A percentile compares a stretch with the other conserved stretches of the same genome.
Evolutionary conservation across 2,888 invertebrate species (phyloP).

Genomic region (Chalcosyrphus nemorum): DNA sequence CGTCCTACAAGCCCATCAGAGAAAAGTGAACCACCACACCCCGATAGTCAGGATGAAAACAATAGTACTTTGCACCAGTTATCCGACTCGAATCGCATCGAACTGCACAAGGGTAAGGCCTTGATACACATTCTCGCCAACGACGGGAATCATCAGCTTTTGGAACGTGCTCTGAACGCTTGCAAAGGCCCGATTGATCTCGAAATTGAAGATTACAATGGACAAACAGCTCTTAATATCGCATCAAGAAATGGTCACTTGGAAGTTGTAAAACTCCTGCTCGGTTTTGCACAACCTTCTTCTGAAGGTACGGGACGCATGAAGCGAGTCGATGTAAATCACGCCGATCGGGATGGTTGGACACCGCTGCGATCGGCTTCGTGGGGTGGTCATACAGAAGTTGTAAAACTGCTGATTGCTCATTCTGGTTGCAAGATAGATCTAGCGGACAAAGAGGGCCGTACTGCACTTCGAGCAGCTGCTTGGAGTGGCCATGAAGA

Average conservation of each 20-base stretch:
- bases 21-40: conserved; percentile 79
- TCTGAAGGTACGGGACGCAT: conserved; percentile 80
- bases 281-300: conserved; percentile 80
- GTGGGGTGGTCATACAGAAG: conserved; percentile 97
- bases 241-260: conserved; percentile 91
- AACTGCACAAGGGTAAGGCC: conserved; percentile 85
- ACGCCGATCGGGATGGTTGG: conserved; percentile 94
- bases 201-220: conserved; percentile 88
- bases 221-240: conserved; percentile 93
- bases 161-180: conserved; percentile 86
- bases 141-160: conserved; percentile 87
- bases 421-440: conserved; percentile 91
- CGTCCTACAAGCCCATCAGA: conserved; percentile 81
- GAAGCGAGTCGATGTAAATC: conserved; percentile 87
- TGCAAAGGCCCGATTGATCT: conserved; percentile 83
- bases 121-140: conserved; percentile 89
- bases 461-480: conserved; percentile 94
- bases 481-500: conserved; percentile 97
- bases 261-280: conserved; percentile 86
- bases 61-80: conserved; percentile 80
- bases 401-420: conserved; percentile 90
- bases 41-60: conserved; percentile 81
- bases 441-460: conserved; percentile 92
- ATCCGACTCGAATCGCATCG: conserved; percentile 81
- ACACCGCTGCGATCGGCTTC: conserved; percentile 95